Evolutionary conservation across 1,140 invertebrate genomes (phyloP).

Genomic region (Bursaphelenchus mucronatus): DNA sequence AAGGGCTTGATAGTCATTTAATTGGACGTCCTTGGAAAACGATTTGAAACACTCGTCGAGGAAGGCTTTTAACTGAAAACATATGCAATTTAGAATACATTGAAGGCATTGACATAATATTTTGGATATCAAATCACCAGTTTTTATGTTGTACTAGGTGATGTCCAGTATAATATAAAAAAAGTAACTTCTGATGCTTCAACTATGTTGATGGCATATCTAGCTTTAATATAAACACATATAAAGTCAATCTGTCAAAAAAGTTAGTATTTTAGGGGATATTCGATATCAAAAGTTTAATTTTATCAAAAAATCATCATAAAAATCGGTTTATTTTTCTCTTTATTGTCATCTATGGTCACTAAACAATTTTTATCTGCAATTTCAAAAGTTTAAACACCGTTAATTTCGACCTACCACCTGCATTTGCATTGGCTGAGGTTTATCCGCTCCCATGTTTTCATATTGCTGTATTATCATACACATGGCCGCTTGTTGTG

Average conservation of each 20-base stretch:
- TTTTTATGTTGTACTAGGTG: no score
- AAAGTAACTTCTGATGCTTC: no score
- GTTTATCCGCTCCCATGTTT: slow-evolving; percentile 39
- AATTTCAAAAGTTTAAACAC: no score
- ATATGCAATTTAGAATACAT: not conserved
- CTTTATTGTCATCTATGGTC: not conserved
- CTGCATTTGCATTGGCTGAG: slow-evolving; percentile 47
- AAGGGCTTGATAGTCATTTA: slow-evolving; percentile 45
- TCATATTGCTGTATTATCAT: slow-evolving; percentile 58
- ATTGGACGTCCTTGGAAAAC: slow-evolving; percentile 43
- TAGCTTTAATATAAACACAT: no score
- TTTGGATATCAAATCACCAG: not conserved
- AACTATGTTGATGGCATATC: no score
- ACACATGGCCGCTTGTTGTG: slow-evolving; percentile 46
- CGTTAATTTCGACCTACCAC: slow-evolving; percentile 28
- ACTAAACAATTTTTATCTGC: not conserved
- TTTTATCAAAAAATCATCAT: no score
- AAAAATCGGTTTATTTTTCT: no score
- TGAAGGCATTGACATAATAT: slow-evolving; percentile 3
- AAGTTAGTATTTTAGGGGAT: no score
- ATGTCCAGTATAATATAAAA: no score
- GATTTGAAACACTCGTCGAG: slow-evolving; percentile 54
- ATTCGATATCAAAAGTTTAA: no score
- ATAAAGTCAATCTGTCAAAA: no score
- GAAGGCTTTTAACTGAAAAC: slow-evolving; percentile 51